These are phyloP conservation scores for Coregonus ussuriensis DNA, from an alignment of 2,797 vertebrate species.

Conservation along the genomic window DNA sequence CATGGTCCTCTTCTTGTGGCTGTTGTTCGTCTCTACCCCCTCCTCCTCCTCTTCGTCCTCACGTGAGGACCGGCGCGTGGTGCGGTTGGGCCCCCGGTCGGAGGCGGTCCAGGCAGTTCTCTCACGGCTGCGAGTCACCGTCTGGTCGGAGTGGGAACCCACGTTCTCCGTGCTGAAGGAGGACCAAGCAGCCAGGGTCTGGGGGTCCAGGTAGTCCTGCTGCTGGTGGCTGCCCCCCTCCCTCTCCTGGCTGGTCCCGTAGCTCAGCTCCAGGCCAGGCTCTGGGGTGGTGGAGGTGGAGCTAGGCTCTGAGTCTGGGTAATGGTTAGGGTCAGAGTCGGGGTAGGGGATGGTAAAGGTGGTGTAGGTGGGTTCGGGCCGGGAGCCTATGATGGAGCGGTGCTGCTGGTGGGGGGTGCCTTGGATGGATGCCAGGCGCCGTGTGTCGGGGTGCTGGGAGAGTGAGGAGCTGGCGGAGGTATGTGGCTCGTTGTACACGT, in stretches of 20 bases:
- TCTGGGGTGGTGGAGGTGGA: conserved; percentile 49
- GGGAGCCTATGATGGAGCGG: conserved; percentile 78
- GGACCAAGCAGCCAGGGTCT: conserved; percentile 77
- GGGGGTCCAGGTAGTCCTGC: conserved; percentile 68
- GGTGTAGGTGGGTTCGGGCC: conserved; percentile 65
- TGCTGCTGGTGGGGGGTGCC: conserved; percentile 74
- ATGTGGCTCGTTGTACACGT: conserved; percentile 77
- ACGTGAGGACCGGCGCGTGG: conserved; percentile 32
- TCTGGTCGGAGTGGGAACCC: conserved; percentile 55
- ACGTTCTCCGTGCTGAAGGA: conserved; percentile 75
- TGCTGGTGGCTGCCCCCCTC: conserved; percentile 23
- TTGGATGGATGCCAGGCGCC: conserved; percentile 85
- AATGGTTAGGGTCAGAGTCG: conserved; percentile 19
- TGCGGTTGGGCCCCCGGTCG: conserved; percentile 68
- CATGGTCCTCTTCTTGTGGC: conserved; percentile 56
- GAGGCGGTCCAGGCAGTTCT: conserved; percentile 58
- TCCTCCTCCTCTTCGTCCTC: conserved; percentile 39
- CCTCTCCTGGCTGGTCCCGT: conserved; percentile 62
- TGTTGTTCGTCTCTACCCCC: conserved; percentile 22
- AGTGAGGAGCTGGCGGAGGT: conserved; percentile 80
- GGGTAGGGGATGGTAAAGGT: conserved; percentile 55
- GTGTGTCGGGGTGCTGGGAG: conserved; percentile 83
- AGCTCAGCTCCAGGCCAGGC: conserved; percentile 64
- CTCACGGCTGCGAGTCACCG: conserved; percentile 59
- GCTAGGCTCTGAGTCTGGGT: conserved; percentile 48